Evolutionary conservation across 2,888 invertebrate species (phyloP), one percentile per base, ranked within the genome.

Genomic region (Callimorpha dominula): DNA sequence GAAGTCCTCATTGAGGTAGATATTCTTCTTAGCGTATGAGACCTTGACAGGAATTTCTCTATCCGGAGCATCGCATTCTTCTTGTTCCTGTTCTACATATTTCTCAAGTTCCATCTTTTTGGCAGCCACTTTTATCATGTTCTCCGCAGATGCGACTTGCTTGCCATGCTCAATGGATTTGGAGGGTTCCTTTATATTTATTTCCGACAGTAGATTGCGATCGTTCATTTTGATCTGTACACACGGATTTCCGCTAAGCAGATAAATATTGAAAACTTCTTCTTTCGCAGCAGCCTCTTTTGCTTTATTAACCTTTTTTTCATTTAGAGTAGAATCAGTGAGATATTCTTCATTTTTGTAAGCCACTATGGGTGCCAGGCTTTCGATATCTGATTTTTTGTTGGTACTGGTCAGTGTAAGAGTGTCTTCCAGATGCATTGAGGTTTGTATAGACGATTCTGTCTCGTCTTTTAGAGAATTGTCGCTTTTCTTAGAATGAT

Each of bases 21-120:
- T 93, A 75, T 95, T 89, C 78, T 92, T 94, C 83, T 92, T 94
- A 1, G 94, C 92, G 70, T 84, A 88, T 0, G 94, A 92, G 6
- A 87, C 84, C 79, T 91, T 94, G 0, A 95, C 89, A 2, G 95
- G 95, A 77, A 95, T 94, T 50, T 93, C 91, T 78, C 87, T 88
- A 60, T 95, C 94, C 1, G 86, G 81, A 2, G 68, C 65, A 20
- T 81, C 76, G 1, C 70, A 50, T 20, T 88, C 81, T 20, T 85
- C 15, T 52, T 42, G 80, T 31, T 83, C 79, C 17, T 84, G 81
- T 8, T 79, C 78, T 5, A 85, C 82, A 75, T 90, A 88, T 49
- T 84, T 85, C 66, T 92, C 88, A 14, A 92, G 57, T 81, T 93
- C 87, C 66, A 86, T 73, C 73, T 87, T 91, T 78, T 94, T 94